Percentiles rank a stretch among this genome's conserved stretches.
Conservation (phyloP, 2,888 invertebrate species). For the Erynnis tages region DNA sequence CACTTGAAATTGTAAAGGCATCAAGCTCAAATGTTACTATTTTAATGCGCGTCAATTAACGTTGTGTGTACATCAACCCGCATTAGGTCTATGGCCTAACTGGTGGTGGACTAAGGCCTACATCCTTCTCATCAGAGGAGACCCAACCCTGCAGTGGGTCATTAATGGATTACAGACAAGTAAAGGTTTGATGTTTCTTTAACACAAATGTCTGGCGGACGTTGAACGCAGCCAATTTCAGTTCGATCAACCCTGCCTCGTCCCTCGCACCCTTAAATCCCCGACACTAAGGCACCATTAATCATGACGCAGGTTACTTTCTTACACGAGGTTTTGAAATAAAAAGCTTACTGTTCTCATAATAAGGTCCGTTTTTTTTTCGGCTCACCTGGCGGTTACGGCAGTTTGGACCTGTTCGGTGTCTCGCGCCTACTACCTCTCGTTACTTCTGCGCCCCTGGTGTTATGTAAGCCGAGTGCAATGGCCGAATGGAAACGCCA, state of each 20-base stretch:
- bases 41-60: too few relatives aligned
- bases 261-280: slow-evolving; percentile 40
- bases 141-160: too few relatives aligned
- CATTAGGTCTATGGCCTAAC: too few relatives aligned
- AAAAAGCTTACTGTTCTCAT: slow-evolving; percentile 47
- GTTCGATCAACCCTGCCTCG: slow-evolving; percentile 68
- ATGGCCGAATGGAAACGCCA: slow-evolving; percentile 65
- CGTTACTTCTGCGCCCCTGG: slow-evolving; percentile 71
- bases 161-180: too few relatives aligned
- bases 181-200: too few relatives aligned
- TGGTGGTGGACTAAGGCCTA: slow-evolving; percentile 11
- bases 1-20: too few relatives aligned
- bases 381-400: slow-evolving; percentile 43
- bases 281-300: slow-evolving; percentile 57
- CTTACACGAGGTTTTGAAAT: slow-evolving; percentile 43
- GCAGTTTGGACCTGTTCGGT: slow-evolving; percentile 34
- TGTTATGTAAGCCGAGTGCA: slow-evolving; percentile 77
- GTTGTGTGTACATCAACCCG: too few relatives aligned
- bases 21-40: too few relatives aligned
- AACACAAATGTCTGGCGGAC: slow-evolving; percentile 59
- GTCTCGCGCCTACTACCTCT: slow-evolving; percentile 54
- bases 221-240: slow-evolving; percentile 72
- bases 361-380: slow-evolving; percentile 53
- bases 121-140: too few relatives aligned
- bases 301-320: slow-evolving; percentile 62